Evolutionary conservation across 2,113 vertebrate species (phyloP), one percentile per base, ranked within the genome.

Genomic region (Syrmaticus mikado): DNA sequence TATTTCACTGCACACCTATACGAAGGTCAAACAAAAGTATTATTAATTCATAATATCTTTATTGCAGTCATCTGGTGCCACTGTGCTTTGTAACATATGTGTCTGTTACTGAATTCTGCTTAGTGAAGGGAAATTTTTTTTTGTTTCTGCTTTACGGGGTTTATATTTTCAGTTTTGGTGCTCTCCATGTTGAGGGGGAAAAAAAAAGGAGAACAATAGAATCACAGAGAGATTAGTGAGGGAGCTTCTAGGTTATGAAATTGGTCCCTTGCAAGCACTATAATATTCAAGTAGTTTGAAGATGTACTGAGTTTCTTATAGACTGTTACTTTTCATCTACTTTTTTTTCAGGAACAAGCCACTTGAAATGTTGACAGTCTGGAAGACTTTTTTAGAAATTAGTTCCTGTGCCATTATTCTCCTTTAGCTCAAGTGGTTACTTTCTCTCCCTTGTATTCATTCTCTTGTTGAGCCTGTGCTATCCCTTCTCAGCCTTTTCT

Each of bases 331-430:
- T 78, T 53, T 57, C 72, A 40, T 48, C 53, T 92, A 40, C 9
- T 21, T 73, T 82, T 50, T 66, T 85, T 94, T 85, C 55, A 87
- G 6, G 79, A 64, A 80, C 72, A 82, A 32, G 67, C 6, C 43
- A 20, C 78, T 87, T 70, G 45, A 77, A 92, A 82, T 82, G 87
- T 60, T 85, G 71, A 77, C 79, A 85, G 25, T 15, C 10, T 73
- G 53, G 18, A 93, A 89, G 24, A 40, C 53, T 2, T 6, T 91
- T 92, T 95, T 78, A 45, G 79, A 89, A 95, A 87, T 91, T 58
- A 92, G 58, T 61, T 95, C 89, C 73, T 66, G 22, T 85, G 87
- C 53, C 74, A 92, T n/a, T 1, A 1, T 38, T 80, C 48, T 82
- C 16, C 60, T 80, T 76, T 70, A 92, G 58, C 20, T 85, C 66